phyloP scores from a whole-genome alignment of 1,140 invertebrate genomes.

The Araneus ventricosus region DNA sequence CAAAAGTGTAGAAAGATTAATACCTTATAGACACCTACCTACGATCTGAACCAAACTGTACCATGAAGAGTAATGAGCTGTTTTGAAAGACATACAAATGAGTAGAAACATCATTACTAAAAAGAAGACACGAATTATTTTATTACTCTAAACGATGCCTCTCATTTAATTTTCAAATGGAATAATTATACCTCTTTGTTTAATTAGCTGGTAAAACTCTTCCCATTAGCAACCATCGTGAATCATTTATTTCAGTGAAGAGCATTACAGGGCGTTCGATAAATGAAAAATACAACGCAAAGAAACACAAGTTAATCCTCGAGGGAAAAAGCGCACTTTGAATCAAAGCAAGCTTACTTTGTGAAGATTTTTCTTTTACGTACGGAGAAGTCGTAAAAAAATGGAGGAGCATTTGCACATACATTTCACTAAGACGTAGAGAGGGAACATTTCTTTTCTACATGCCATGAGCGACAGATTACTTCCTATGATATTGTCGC shows the following conservation, averaged over 20 bases:
- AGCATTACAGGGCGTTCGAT: not conserved
- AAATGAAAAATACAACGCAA: constrained; percentile 22
- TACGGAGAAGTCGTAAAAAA: constrained; percentile 7
- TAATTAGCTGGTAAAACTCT: not conserved
- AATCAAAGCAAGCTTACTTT: constrained; percentile 60
- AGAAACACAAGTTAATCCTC: constrained; percentile 26
- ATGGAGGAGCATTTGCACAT: constrained; percentile 37
- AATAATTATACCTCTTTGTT: not conserved
- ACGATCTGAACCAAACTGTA: too few relatives aligned
- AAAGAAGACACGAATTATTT: not conserved
- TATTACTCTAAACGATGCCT: not conserved
- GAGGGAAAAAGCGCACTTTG: constrained; percentile 8
- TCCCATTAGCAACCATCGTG: not conserved
- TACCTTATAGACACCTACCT: too few relatives aligned
- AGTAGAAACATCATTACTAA: too few relatives aligned
- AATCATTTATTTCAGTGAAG: constrained; percentile 25
- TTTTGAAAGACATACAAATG: too few relatives aligned
- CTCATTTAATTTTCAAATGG: not conserved
- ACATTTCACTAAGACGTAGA: constrained; percentile 42
- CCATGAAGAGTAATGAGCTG: too few relatives aligned
- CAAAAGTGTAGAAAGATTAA: too few relatives aligned
- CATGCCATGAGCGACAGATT: constrained; percentile 64
- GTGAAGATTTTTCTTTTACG: not conserved
- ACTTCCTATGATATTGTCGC: constrained; percentile 72
- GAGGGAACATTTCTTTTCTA: constrained; percentile 24